phyloP scores from a whole-genome alignment of 1,140 invertebrate species.

The Artemia franciscana region DNA sequence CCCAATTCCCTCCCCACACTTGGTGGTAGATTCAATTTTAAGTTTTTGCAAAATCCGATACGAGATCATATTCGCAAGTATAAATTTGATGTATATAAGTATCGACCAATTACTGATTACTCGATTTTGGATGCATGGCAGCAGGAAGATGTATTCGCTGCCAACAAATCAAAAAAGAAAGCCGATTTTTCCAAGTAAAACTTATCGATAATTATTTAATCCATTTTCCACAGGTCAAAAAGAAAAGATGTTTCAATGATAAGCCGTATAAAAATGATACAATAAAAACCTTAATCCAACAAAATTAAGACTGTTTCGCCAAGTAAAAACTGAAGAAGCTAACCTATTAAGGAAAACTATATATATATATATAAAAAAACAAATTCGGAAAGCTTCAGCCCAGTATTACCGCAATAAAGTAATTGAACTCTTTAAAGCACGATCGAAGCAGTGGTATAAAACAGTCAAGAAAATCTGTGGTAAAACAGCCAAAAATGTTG shows the following conservation, averaged over 20 bases:
- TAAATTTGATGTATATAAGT: neutral
- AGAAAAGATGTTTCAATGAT: neutral
- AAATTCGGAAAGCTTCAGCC: neutral
- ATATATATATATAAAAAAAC: neutral
- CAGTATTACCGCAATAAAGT: neutral
- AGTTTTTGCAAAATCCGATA: neutral
- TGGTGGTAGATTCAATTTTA: neutral
- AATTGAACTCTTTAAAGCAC: neutral
- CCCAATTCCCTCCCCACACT: neutral
- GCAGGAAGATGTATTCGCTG: neutral
- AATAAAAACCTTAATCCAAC: neutral
- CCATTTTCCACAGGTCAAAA: neutral
- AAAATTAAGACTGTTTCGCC: neutral
- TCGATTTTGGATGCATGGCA: neutral
- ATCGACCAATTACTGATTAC: no score
- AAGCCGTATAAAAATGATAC: neutral
- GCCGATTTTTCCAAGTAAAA: neutral
- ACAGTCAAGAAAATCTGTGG: neutral
- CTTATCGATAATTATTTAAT: neutral
- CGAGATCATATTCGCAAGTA: neutral
- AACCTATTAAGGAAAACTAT: neutral
- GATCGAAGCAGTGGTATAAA: neutral
- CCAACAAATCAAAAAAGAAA: neutral
- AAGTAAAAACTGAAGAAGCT: neutral
- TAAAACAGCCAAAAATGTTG: neutral